Evolutionary conservation across 2,113 vertebrate species (phyloP), one percentile per base, ranked within the genome.

Genomic region (Alectura lathami): DNA sequence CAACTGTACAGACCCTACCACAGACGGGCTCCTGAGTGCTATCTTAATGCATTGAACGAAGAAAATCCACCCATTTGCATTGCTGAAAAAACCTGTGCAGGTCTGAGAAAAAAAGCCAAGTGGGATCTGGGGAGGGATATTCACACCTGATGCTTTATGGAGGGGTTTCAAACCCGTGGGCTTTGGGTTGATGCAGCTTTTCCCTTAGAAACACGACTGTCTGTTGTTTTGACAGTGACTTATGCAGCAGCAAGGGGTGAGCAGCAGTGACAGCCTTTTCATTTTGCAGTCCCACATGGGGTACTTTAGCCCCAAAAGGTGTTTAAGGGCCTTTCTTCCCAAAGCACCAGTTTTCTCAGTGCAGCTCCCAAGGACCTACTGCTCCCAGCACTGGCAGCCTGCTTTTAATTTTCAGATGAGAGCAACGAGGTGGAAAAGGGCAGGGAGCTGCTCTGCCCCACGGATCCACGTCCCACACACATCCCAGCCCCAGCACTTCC

Each of bases 401-500:
- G 57, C 53, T 88, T 88, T 36, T 66, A 27, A 21, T 60, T 40
- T 42, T n/a, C 53, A 78, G 48, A 67, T 34, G 57, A 79, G 42
- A 54, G 26, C 3, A 3, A 43, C 51, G 47, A 82, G 78, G 72
- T 74, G 36, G 36, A 75, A 54, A n/a, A 43, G 59, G 75, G 40
- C 50, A 81, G 56, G 47, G 45, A 89, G 62, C 50, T 78, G 40
- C 56, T 48, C 73, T 77, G 88, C 86, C 78, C 40, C 53, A 20
- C 5, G 6, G 77, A 66, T 83, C 64, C 86, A 64, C 9, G 0
- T 54, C 47, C 83, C 32, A 2, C 57, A 30, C n/a, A 66, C 27
- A 50, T 88, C 67, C 27, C 81, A 74, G 72, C 73, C 66, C 73
- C 32, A 93, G 26, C 57, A 21, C 78, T 96, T 84, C 88, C 63